phyloP scores from a whole-genome alignment of 2,113 vertebrate species.

The Lucifuga dentata region DNA sequence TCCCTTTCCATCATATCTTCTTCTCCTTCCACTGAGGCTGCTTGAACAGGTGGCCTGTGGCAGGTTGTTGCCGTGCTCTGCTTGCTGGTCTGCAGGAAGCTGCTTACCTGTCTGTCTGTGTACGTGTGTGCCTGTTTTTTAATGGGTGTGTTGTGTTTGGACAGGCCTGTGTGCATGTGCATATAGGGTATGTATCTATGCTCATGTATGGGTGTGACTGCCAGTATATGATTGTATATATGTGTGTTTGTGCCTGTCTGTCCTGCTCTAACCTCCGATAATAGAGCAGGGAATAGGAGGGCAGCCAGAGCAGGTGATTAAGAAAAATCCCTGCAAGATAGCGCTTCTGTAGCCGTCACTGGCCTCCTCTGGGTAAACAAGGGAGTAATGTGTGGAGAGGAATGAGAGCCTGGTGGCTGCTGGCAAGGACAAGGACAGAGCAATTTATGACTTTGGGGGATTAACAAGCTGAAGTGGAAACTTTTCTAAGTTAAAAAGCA shows the following conservation, averaged over 20 bases:
- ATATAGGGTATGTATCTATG: slow-evolving; percentile 21
- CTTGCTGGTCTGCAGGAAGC: slow-evolving; percentile 70
- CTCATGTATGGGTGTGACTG: slow-evolving; percentile 22
- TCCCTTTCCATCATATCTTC: slow-evolving; percentile 51
- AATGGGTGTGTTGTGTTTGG: slow-evolving; percentile 2
- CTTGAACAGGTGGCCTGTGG: slow-evolving; percentile 76
- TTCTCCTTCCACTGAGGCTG: slow-evolving; percentile 46
- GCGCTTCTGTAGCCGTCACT: slow-evolving; percentile 83
- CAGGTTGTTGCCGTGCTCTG: slow-evolving; percentile 73
- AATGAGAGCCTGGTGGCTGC: slow-evolving; percentile 66
- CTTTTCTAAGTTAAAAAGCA: slow-evolving; percentile 72
- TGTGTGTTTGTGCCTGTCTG: slow-evolving; percentile 42
- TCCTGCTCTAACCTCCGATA: slow-evolving; percentile 65
- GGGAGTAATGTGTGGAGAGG: slow-evolving; percentile 58
- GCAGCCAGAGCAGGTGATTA: slow-evolving; percentile 74
- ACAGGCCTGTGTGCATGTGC: background rate
- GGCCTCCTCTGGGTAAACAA: slow-evolving; percentile 85
- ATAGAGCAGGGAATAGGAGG: slow-evolving; percentile 74
- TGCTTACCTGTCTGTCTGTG: slow-evolving; percentile 46
- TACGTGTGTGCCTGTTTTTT: slow-evolving; percentile 6
- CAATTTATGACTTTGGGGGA: slow-evolving; percentile 73
- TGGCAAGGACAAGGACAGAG: slow-evolving; percentile 74
- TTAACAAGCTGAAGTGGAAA: slow-evolving; percentile 76
- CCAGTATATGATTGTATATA: slow-evolving; percentile 20
- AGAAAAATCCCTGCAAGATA: slow-evolving; percentile 80